These are phyloP conservation scores for Eublepharis macularius DNA, from an alignment of 2,113 vertebrate genomes.

Conservation along the genomic window DNA sequence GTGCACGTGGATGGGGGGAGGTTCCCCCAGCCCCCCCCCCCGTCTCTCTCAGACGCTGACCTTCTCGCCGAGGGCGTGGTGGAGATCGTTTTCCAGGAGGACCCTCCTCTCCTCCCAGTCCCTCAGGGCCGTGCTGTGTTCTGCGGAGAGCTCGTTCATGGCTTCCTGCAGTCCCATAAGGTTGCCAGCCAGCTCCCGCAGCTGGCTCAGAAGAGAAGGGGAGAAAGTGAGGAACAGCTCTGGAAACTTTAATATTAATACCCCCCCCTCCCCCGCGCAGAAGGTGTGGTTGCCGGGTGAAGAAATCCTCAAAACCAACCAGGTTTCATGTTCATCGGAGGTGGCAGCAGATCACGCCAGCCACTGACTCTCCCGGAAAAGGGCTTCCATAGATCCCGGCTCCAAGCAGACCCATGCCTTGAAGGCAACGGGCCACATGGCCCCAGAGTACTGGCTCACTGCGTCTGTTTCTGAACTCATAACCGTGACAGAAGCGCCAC, in stretches of 20 bases:
- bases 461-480: no score
- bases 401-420: not conserved
- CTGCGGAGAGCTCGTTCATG: conserved; percentile 77
- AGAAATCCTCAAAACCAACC: not conserved
- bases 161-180: conserved; percentile 78
- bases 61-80: conserved; percentile 79
- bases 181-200: conserved; percentile 80
- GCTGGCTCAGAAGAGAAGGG: conserved; percentile 59
- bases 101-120: conserved; percentile 70
- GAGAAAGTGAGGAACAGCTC: not conserved
- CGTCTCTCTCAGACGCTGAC: conserved; percentile 58
- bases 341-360: not conserved
- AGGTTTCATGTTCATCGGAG: not conserved
- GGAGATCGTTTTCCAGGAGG: conserved; percentile 78
- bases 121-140: conserved; percentile 71
- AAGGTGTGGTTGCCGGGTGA: no score
- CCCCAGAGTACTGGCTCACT: not conserved
- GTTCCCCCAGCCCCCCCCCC: fast-evolving
- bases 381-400: no score
- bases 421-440: not conserved
- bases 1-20: no score
- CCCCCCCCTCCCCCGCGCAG: not conserved
- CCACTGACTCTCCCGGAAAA: no score
- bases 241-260: not conserved
- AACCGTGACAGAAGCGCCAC: not conserved